Evolutionary conservation across 2,113 vertebrate species (phyloP).

Genomic region (Phylloscopus whistleri): DNA sequence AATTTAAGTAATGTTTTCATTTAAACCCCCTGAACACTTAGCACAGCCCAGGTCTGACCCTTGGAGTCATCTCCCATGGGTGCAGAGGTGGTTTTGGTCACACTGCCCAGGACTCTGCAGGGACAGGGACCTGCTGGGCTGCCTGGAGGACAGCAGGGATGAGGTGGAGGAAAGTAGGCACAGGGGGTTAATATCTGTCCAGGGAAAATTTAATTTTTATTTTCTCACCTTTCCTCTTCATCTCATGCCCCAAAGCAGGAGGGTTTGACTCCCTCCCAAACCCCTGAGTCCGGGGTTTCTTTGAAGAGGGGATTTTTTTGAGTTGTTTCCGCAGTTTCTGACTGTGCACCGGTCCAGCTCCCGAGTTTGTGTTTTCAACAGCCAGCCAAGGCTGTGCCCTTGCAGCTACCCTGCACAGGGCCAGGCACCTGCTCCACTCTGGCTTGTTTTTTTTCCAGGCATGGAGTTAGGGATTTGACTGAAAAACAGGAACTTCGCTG

Average conservation of each 20-base stretch:
- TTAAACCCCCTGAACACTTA: neutral
- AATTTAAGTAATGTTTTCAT: neutral
- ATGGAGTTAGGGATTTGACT: neutral
- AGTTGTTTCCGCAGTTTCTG: neutral
- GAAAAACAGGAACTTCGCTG: slow-evolving; percentile 49
- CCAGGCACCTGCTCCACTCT: slow-evolving; percentile 14
- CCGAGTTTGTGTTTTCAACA: neutral
- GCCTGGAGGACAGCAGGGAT: neutral
- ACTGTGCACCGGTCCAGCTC: neutral
- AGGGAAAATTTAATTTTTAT: neutral
- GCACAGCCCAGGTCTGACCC: neutral
- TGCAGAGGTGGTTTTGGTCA: neutral
- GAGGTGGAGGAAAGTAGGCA: neutral
- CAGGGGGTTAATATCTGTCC: neutral
- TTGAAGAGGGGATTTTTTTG: neutral
- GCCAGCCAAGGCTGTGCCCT: neutral
- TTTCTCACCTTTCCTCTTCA: neutral
- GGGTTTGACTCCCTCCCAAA: neutral
- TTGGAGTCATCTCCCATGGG: neutral
- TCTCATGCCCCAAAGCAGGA: neutral
- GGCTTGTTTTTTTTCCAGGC: slow-evolving; percentile 23
- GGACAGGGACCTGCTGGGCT: neutral
- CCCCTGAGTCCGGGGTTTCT: neutral
- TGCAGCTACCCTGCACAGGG: neutral
- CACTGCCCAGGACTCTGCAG: neutral